Conservation (phyloP, 2,888 invertebrate species). For the Hanleya hanleyi region DNA sequence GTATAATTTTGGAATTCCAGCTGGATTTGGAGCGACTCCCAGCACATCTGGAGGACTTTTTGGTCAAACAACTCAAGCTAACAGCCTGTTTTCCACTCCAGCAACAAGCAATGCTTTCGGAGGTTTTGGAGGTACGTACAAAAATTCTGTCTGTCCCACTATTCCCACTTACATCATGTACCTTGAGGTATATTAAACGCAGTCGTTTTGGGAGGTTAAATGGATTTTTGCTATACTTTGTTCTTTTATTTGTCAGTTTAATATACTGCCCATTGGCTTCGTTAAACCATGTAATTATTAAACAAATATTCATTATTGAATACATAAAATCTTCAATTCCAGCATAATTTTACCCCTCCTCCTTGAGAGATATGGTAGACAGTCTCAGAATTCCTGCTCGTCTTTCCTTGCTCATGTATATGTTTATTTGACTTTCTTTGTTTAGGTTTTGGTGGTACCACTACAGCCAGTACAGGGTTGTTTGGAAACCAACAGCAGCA, state of each 20-base stretch:
- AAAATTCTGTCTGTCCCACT: neutral
- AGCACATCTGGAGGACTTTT: conserved; percentile 31
- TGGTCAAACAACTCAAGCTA: conserved; percentile 28
- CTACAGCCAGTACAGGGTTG: conserved; percentile 17
- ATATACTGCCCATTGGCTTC: too few relatives aligned
- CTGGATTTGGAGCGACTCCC: conserved; percentile 37
- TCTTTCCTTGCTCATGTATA: neutral
- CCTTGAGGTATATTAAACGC: too few relatives aligned
- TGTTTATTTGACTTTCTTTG: conserved; percentile 3
- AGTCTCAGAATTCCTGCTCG: neutral
- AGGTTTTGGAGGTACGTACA: conserved; percentile 45
- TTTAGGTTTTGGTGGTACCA: conserved; percentile 16
- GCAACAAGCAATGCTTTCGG: conserved; percentile 58
- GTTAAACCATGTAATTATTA: too few relatives aligned
- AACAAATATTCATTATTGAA: too few relatives aligned
- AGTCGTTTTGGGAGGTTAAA: too few relatives aligned
- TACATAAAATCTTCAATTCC: too few relatives aligned
- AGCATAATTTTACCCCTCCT: too few relatives aligned
- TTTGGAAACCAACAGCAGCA: conserved; percentile 31
- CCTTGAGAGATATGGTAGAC: neutral
- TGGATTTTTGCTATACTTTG: too few relatives aligned
- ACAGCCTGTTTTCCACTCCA: conserved; percentile 42
- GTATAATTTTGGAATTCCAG: too few relatives aligned
- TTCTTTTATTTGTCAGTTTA: too few relatives aligned
- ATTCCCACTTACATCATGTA: neutral